Base-by-base conservation (phyloP, 2,888 invertebrate genomes). In the Drosophila villosipedis region DNA sequence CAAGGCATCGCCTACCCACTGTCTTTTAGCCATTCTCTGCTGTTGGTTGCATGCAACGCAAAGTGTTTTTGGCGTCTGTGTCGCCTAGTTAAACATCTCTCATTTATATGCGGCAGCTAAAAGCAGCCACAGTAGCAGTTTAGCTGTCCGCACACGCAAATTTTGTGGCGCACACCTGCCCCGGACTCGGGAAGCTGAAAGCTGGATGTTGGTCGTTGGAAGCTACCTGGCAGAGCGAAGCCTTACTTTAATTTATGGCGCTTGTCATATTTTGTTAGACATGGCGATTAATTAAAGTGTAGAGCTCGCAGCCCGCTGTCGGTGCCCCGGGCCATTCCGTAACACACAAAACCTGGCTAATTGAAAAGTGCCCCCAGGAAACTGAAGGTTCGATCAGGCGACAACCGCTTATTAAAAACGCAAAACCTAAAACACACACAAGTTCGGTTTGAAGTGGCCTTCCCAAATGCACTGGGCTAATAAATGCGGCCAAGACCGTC, bases 261-360 rank as follows among this genome's bases (percentile, higher is more conserved):
- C 90, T 90, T 88, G 88, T 91, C 88, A 88, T 91, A 91, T 91
- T 88, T 88, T 90, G 85, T 84, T 87, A 85, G 84, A 88, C 90
- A 88, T 78, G 90, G 76, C 90, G 85, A 85, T 85, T 85, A 85
- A 85, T 85, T 85, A 90, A 85, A 85, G 89, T 89, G 90, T 86
- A 72, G 80, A 72, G 33, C 58, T 55, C 54, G 22, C 33, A 19
- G 25, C 30, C 0, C 5, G 33, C 54, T 35, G 54, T 39, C 57
- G 57, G 28, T 16, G 73, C 72, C 54, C 31, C 47, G 72, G 67
- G 70, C 70, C 76, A 61, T 28, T 33, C 61, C 41, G 47, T 59
- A 43, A 59, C 64, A 53, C 62, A 53, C 57, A 54, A 65, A 49
- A 31, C 67, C 49, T 57, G 73, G 80, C 86, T 91, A 87, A 89